Evolutionary conservation across 2,888 invertebrate species (phyloP).

Genomic region (Cacoxenus indagator): DNA sequence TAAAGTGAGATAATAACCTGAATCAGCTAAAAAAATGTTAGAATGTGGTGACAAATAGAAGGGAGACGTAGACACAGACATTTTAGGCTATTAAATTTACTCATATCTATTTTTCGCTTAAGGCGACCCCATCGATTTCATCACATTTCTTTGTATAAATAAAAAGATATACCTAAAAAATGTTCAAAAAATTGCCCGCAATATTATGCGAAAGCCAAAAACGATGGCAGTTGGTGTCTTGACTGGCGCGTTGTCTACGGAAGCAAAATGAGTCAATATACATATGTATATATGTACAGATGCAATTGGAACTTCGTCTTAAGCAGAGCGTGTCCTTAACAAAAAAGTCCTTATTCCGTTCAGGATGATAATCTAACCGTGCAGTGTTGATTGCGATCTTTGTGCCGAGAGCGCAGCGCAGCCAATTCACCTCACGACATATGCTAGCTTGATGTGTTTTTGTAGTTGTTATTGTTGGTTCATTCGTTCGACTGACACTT

Average conservation of each 20-base stretch:
- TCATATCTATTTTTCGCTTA: too few species aligned
- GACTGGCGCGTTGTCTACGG: neutral
- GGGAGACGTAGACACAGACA: too few species aligned
- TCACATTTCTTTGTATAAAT: too few species aligned
- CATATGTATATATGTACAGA: too few species aligned
- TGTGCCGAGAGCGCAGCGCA: neutral
- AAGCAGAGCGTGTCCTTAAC: neutral
- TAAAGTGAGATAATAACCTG: too few species aligned
- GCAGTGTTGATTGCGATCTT: neutral
- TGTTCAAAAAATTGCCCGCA: too few species aligned
- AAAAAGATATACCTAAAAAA: too few species aligned
- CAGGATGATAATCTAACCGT: neutral
- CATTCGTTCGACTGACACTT: neutral
- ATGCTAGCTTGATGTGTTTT: neutral
- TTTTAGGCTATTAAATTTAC: too few species aligned
- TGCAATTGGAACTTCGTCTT: neutral
- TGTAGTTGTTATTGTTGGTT: neutral
- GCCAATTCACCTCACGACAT: too few species aligned
- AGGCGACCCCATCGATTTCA: too few species aligned
- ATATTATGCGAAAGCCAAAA: neutral
- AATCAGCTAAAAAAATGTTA: too few species aligned
- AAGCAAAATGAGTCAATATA: neutral
- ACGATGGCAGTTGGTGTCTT: neutral
- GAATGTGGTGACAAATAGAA: too few species aligned
- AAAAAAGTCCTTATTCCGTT: neutral